Percentiles rank a stretch among this genome's conserved stretches.
These are phyloP conservation scores for Ceyx melanurus DNA, from an alignment of 2,113 vertebrate species.

Conservation along the genomic window DNA sequence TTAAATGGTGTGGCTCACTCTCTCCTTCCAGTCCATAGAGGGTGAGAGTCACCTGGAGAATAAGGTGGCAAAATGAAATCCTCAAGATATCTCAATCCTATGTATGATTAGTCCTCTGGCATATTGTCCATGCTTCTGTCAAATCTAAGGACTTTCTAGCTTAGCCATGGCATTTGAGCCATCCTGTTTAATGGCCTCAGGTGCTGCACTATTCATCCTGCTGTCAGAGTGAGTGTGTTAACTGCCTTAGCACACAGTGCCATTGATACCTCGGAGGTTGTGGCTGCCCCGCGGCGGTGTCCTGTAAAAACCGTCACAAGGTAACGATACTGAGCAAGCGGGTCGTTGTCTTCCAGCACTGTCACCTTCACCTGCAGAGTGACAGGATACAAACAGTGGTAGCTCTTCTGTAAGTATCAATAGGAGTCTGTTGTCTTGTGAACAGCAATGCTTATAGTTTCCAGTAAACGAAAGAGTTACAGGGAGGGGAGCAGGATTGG, in stretches of 20 bases:
- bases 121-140: neutral
- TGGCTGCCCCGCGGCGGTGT: slow-evolving; percentile 86
- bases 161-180: neutral
- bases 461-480: neutral
- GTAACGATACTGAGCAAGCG: slow-evolving; percentile 89
- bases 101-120: neutral
- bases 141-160: neutral
- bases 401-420: neutral
- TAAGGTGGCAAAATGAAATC: neutral
- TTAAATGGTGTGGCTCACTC: slow-evolving; percentile 91
- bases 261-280: slow-evolving; percentile 86
- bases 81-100: fast-evolving
- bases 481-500: neutral
- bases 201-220: neutral
- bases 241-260: neutral
- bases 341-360: slow-evolving; percentile 89
- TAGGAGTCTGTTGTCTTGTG: neutral
- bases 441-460: neutral
- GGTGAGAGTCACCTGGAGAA: slow-evolving; percentile 86
- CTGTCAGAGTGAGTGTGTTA: neutral
- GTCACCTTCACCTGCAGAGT: slow-evolving; percentile 86
- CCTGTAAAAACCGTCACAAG: slow-evolving; percentile 89
- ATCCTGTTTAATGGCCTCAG: neutral
- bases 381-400: neutral
- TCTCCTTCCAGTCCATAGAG: slow-evolving; percentile 87